Base-by-base conservation (phyloP, 2,888 invertebrate genomes). In the Allacma fusca region DNA sequence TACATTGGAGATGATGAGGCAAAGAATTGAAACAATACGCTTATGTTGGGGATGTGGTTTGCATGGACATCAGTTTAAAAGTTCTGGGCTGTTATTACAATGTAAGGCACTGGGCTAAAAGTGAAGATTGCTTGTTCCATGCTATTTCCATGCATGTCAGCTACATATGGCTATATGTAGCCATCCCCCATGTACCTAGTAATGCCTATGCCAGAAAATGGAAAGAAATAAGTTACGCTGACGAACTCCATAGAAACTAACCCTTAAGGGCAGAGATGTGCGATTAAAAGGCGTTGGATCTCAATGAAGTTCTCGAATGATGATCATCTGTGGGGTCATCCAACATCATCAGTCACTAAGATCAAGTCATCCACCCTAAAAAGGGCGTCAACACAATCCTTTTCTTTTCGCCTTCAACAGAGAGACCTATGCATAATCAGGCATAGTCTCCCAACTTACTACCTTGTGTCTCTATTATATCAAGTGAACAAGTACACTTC, bases 341-440 rank as follows among this genome's bases (percentile, higher is more conserved):
- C 70, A 78, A 44, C 71, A 76, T 77, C 79, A 79, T 79, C 79
- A 79, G 79, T 79, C 75, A 77, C 72, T 40, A 57, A 75, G 70
- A 79, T 79, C 79, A 79, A 80, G 76, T 76, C 79, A 80, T 82
- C 81, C 80, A 80, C 80, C 81, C 81, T 77, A 76, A 78, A 80
- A 75, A 80, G 81, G 81, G 80, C 81, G 80, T 80, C 75, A 70
- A 76, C 80, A 40, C 59, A 72, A 75, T 79, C 50, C 69, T 64
- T 28, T 78, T 77, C 72, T 78, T 76, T 74, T 70, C 72, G 72
- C 57, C 67, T 26, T 7, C 24, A 43, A 50, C 5, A 16, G 19
- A 50, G 50, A 50, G 13, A 13, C 16, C 19, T 28, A 65, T 44
- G 1, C 24, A 23, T 69, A 40, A 13, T 5, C 68, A 28, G 16